These are phyloP conservation scores for Chitala chitala DNA, from an alignment of 2,113 vertebrate species.

Conservation along the genomic window DNA sequence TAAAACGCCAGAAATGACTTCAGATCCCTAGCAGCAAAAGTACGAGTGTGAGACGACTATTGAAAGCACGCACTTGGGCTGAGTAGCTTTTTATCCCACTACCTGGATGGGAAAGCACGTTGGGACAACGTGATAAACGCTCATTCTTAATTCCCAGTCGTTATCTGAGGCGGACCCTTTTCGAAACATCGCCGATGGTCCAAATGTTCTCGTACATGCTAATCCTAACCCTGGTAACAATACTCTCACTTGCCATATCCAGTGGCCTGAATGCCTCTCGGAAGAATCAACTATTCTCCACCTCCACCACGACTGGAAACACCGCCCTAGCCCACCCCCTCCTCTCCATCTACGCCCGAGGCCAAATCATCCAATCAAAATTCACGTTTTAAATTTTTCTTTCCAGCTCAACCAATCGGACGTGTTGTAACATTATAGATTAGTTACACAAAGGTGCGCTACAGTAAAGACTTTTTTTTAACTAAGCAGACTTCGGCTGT, in stretches of 20 bases:
- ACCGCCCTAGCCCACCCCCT: slow-evolving; percentile 33
- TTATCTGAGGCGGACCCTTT: too few species aligned
- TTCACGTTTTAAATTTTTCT: not conserved
- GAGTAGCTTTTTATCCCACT: too few species aligned
- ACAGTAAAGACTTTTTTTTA: not conserved
- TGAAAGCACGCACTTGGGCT: too few species aligned
- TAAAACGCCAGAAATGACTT: too few species aligned
- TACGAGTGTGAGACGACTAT: too few species aligned
- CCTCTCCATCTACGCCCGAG: too few species aligned
- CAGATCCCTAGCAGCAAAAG: too few species aligned
- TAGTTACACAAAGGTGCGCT: slow-evolving; percentile 9
- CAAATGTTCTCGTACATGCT: not conserved
- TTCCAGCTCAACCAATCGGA: slow-evolving; percentile 38
- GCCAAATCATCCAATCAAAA: slow-evolving; percentile 52
- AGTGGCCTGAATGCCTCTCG: not conserved
- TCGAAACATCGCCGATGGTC: not conserved
- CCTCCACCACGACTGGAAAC: slow-evolving; percentile 47
- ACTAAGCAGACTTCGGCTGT: too few species aligned
- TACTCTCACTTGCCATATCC: not conserved
- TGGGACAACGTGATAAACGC: too few species aligned
- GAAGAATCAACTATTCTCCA: slow-evolving; percentile 32
- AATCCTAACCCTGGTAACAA: not conserved
- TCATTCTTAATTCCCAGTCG: too few species aligned
- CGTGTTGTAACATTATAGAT: not conserved
- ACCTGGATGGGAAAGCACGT: not conserved